Percentiles rank a stretch among this genome's conserved stretches.
Evolutionary conservation across 2,888 invertebrate genomes (phyloP).

Genomic region (Andrena bicolor): DNA sequence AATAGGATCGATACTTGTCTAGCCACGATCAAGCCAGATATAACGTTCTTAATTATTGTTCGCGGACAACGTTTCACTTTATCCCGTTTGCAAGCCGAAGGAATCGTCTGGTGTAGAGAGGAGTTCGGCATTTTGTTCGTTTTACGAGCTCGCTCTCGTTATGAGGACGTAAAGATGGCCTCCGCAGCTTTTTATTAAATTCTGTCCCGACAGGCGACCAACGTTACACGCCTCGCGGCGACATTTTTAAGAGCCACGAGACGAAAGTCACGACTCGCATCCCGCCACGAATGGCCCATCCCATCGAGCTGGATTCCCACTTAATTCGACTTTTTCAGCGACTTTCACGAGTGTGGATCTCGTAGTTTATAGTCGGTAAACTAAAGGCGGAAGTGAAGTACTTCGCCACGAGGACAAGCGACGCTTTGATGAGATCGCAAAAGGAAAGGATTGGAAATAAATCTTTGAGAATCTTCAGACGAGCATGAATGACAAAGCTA

Average conservation of each 20-base stretch:
- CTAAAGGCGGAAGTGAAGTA: neutral
- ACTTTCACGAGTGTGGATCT: conserved; percentile 10
- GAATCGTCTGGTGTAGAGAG: neutral
- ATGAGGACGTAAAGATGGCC: conserved; percentile 69
- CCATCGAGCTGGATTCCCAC: conserved; percentile 44
- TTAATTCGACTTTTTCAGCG: conserved; percentile 39
- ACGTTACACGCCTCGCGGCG: conserved; percentile 49
- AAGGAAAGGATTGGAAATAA: neutral
- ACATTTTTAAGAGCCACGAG: conserved; percentile 59
- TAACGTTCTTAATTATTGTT: conserved; percentile 57
- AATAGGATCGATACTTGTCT: conserved; percentile 7
- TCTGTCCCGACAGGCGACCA: conserved; percentile 54
- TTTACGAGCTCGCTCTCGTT: conserved; percentile 70
- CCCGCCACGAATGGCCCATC: conserved; percentile 41
- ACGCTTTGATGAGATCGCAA: neutral
- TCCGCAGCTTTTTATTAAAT: conserved; percentile 70
- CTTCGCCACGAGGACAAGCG: neutral
- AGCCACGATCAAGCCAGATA: conserved; percentile 20
- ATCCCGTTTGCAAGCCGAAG: neutral
- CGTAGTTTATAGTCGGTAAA: conserved; percentile 1
- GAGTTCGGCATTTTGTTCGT: conserved; percentile 55
- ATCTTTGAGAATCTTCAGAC: neutral
- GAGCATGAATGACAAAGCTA: neutral
- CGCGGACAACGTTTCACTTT: neutral
- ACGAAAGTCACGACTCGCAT: conserved; percentile 43